Evolutionary conservation across 92 coral and sea anemone species (phyloP).

Genomic region (Zoanthus sansibaricus): DNA sequence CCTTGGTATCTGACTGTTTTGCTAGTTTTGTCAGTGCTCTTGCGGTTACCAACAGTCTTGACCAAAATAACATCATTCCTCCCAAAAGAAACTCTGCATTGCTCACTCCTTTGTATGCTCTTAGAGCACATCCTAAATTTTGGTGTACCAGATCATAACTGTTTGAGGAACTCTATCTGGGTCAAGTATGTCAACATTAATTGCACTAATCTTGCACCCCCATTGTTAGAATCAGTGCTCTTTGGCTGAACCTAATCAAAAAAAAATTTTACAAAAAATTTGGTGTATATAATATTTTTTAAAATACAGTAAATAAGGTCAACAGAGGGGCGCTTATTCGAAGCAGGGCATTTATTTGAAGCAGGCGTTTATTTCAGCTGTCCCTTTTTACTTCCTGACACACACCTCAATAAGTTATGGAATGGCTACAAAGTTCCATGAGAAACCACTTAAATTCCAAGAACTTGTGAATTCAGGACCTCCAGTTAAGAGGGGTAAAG

Average conservation of each 20-base stretch:
- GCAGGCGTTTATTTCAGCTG: no score
- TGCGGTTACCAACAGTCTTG: slow-evolving; percentile 29
- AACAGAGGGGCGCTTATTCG: no score
- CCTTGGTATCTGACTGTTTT: slow-evolving; percentile 16
- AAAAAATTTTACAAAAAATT: background rate
- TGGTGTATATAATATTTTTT: background rate
- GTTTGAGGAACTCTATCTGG: background rate
- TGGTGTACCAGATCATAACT: slow-evolving; percentile 21
- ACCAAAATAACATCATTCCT: slow-evolving; percentile 23
- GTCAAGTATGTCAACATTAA: slow-evolving; percentile 1
- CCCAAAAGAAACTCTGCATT: background rate
- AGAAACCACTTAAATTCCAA: no score
- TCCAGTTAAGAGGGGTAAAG: no score
- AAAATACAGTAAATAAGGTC: background rate
- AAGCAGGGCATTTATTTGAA: no score
- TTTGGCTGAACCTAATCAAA: background rate
- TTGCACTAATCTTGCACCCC: background rate
- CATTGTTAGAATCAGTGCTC: background rate
- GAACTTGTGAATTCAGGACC: no score
- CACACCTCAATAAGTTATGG: no score
- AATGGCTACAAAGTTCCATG: no score
- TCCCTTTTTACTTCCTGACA: no score
- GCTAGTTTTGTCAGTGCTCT: slow-evolving; percentile 23
- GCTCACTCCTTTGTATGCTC: slow-evolving; percentile 9
- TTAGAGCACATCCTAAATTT: slow-evolving; percentile 13